Evolutionary conservation across 2,797 vertebrate genomes (phyloP).

Genomic region (Sphenopsis melanotis): DNA sequence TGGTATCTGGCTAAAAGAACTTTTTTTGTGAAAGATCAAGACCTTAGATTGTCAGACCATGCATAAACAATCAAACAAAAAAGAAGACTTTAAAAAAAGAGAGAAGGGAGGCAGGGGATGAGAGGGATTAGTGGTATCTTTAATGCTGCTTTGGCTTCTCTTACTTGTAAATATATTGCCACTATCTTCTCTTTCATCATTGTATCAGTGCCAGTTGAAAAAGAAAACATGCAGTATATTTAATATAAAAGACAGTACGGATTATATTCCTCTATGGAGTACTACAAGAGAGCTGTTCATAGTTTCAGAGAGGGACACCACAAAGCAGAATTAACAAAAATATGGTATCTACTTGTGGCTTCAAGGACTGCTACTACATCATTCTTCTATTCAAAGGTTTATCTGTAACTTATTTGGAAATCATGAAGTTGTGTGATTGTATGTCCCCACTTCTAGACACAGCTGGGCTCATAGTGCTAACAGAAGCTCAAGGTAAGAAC

Average conservation of each 20-base stretch:
- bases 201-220: not conserved
- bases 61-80: not conserved
- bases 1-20: not conserved
- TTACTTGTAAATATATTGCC: not conserved
- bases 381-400: not conserved
- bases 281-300: not conserved
- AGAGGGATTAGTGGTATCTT: not conserved
- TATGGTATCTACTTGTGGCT: not conserved
- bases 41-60: not conserved
- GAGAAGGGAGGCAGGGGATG: rapidly evolving
- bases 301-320: not conserved
- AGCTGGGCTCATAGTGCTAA: not conserved
- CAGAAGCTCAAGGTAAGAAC: not conserved
- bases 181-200: not conserved
- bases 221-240: not conserved
- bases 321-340: not conserved
- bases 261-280: not conserved
- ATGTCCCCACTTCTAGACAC: not conserved
- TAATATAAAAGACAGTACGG: not conserved
- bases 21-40: not conserved
- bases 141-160: not conserved
- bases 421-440: not conserved
- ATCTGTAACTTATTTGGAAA: not conserved
- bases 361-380: not conserved
- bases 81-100: not conserved